Evolutionary conservation across 2,888 invertebrate species (phyloP).

Genomic region (Ecliptopera silaceata): DNA sequence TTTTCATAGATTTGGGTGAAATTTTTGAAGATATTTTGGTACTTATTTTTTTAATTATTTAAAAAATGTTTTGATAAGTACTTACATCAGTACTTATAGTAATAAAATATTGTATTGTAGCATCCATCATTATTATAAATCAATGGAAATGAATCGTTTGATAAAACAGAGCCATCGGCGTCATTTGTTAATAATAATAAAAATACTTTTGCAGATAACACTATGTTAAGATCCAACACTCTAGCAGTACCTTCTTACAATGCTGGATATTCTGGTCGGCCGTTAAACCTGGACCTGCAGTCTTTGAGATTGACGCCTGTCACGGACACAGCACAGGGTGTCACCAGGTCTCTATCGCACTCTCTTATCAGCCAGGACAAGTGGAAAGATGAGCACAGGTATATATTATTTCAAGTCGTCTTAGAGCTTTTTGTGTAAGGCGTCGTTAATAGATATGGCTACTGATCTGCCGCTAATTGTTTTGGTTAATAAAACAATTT

Average conservation of each 20-base stretch:
- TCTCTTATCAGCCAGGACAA: conserved; percentile 82
- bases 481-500: too few species aligned
- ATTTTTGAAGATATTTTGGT: too few species aligned
- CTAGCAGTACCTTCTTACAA: conserved; percentile 78
- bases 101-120: too few species aligned
- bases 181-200: not conserved
- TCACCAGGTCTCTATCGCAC: conserved; percentile 85
- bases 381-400: conserved; percentile 75
- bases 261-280: conserved; percentile 66
- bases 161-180: too few species aligned
- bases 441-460: too few species aligned
- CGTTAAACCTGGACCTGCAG: conserved; percentile 68
- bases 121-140: too few species aligned
- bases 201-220: conserved; percentile 64
- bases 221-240: conserved; percentile 80
- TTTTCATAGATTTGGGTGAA: too few species aligned
- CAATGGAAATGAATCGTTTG: too few species aligned
- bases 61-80: too few species aligned
- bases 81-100: too few species aligned
- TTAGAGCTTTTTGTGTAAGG: not conserved
- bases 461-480: too few species aligned
- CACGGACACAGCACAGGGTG: conserved; percentile 70
- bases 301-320: conserved; percentile 69
- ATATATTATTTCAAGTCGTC: not conserved
- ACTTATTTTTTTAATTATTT: too few species aligned